These are phyloP conservation scores for Cydia strobilella DNA, from an alignment of 1,140 invertebrate genomes.

Conservation along the genomic window DNA sequence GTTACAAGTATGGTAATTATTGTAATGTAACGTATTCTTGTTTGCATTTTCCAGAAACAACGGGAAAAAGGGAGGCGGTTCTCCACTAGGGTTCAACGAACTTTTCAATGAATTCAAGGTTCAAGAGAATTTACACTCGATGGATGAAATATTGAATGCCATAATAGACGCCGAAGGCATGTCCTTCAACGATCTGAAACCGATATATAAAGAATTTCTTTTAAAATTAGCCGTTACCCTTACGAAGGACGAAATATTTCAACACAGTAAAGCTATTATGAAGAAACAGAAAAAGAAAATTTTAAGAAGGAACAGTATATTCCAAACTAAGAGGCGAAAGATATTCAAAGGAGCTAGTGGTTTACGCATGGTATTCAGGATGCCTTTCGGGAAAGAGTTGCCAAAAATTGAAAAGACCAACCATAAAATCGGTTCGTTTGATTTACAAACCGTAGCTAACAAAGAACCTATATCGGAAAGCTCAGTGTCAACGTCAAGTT, in stretches of 20 bases:
- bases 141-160: constrained; percentile 92
- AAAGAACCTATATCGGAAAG: constrained; percentile 79
- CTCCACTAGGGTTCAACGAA: constrained; percentile 90
- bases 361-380: constrained; percentile 79
- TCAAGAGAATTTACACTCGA: constrained; percentile 91
- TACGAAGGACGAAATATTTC: constrained; percentile 94
- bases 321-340: constrained; percentile 79
- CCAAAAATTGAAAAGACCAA: constrained; percentile 69
- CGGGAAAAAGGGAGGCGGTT: constrained; percentile 83
- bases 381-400: constrained; percentile 80
- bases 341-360: constrained; percentile 80
- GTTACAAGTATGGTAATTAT: constrained; percentile 11
- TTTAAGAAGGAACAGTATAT: constrained; percentile 77
- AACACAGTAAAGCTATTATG: constrained; percentile 94
- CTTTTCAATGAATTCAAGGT: constrained; percentile 91
- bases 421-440: constrained; percentile 46
- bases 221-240: constrained; percentile 92
- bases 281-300: constrained; percentile 87
- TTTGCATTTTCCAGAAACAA: constrained; percentile 78
- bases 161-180: constrained; percentile 95
- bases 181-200: constrained; percentile 95
- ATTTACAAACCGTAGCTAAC: constrained; percentile 51
- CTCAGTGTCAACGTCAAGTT: constrained; percentile 81
- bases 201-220: constrained; percentile 93
- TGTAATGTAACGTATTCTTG: constrained; percentile 15